Conservation (phyloP, 2,797 vertebrate species). For the Rhinichthys osculus region DNA sequence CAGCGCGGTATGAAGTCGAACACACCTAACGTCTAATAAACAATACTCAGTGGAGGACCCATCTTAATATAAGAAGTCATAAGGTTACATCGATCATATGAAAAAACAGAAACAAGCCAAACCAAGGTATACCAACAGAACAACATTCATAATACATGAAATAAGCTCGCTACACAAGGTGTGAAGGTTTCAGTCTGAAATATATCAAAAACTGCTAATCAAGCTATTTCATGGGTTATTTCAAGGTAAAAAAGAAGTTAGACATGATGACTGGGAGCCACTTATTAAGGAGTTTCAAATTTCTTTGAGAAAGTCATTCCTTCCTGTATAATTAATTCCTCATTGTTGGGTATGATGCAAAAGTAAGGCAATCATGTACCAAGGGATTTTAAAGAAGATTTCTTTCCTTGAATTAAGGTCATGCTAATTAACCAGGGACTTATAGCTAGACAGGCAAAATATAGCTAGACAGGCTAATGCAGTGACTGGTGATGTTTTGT, state of each 20-base stretch:
- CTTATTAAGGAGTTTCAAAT: not conserved
- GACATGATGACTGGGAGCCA: not conserved
- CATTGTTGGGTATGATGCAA: slow-evolving; percentile 46
- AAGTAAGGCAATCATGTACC: slow-evolving; percentile 28
- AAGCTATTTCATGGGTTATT: not conserved
- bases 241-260: not conserved
- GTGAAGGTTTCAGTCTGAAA: not conserved
- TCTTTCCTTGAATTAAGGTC: slow-evolving; percentile 41
- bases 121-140: not conserved
- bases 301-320: not conserved
- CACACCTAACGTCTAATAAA: not conserved
- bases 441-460: not conserved
- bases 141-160: not conserved
- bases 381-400: slow-evolving; percentile 8
- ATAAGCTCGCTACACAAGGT: not conserved
- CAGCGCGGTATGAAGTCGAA: too few relatives aligned
- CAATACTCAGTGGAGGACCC: not conserved
- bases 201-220: not conserved
- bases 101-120: not conserved
- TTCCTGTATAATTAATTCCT: slow-evolving; percentile 32
- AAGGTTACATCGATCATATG: not conserved
- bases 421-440: slow-evolving; percentile 24
- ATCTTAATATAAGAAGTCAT: not conserved
- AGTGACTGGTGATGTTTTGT: slow-evolving; percentile 14
- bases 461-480: not conserved